Conservation (phyloP, 2,888 invertebrate genomes). For the Tachina fera region DNA sequence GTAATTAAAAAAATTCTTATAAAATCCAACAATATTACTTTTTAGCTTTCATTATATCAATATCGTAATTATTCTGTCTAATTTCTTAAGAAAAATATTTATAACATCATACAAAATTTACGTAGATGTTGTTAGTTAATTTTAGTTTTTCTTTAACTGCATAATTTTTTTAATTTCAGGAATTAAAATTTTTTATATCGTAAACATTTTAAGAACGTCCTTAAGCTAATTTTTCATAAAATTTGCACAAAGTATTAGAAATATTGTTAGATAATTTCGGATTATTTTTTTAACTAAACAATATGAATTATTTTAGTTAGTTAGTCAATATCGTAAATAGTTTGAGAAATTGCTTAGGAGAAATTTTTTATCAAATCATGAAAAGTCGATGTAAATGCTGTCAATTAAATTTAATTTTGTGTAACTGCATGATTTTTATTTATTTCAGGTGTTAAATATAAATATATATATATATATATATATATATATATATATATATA, state of each 20-base stretch:
- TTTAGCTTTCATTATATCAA: background rate
- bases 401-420: background rate
- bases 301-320: no score
- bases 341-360: no score
- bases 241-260: no score
- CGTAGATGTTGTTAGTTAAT: background rate
- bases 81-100: background rate
- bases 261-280: no score
- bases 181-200: background rate
- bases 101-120: background rate
- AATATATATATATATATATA: no score
- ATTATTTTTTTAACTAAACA: no score
- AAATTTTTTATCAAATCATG: no score
- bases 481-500: no score
- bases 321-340: background rate
- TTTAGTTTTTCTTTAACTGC: background rate
- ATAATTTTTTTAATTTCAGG: background rate
- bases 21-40: no score
- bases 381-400: background rate
- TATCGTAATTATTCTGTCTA: conserved; percentile 15
- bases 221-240: background rate
- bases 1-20: no score
- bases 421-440: no score
- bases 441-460: no score
- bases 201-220: background rate